These are phyloP conservation scores for Ornithoptera priamus DNA, from an alignment of 2,888 invertebrate genomes.

Conservation along the genomic window DNA sequence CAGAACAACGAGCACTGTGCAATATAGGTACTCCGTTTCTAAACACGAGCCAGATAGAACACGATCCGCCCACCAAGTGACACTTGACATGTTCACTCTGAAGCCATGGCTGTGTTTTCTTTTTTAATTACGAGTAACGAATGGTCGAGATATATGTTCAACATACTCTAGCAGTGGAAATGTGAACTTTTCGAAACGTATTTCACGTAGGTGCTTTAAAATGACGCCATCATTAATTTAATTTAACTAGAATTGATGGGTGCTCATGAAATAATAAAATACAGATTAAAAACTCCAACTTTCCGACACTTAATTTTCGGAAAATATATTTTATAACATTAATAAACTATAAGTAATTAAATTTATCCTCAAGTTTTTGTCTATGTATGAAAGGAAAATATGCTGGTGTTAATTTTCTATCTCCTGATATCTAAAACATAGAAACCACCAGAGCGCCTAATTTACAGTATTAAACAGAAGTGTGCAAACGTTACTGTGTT, in stretches of 20 bases:
- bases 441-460: too few species aligned
- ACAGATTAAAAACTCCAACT: not conserved
- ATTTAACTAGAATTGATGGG: slow-evolving; percentile 7
- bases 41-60: slow-evolving; percentile 65
- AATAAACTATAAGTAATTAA: too few species aligned
- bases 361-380: too few species aligned
- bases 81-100: slow-evolving; percentile 58
- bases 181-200: slow-evolving; percentile 25
- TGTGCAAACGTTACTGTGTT: too few species aligned
- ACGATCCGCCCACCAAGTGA: slow-evolving; percentile 57
- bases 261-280: slow-evolving; percentile 2
- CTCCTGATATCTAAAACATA: too few species aligned
- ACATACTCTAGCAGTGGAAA: slow-evolving; percentile 14
- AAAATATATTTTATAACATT: too few species aligned
- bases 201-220: slow-evolving; percentile 15
- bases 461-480: too few species aligned
- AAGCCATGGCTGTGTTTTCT: slow-evolving; percentile 49
- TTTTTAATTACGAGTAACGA: slow-evolving; percentile 42
- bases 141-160: slow-evolving; percentile 32
- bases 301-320: too few species aligned
- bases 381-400: too few species aligned
- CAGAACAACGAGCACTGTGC: slow-evolving; percentile 40
- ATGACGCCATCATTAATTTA: slow-evolving; percentile 4
- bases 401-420: too few species aligned
- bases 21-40: slow-evolving; percentile 45